Percentiles rank a stretch among this genome's conserved stretches.
Conservation (phyloP, 2,113 vertebrate species). For the Pseudopodoces humilis region DNA sequence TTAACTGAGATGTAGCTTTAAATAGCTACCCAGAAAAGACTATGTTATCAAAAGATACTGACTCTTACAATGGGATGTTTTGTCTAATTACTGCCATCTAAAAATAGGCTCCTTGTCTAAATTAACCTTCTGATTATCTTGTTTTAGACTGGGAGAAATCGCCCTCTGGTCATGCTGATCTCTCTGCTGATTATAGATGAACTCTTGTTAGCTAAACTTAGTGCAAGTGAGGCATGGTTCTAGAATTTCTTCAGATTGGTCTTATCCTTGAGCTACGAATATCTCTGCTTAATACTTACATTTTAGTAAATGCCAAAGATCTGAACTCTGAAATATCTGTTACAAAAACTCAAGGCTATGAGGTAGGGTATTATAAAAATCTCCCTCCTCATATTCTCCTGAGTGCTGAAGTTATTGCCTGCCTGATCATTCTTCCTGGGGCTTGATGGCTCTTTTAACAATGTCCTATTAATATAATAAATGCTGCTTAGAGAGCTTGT, state of each 20-base stretch:
- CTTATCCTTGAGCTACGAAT: neutral
- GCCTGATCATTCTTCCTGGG: neutral
- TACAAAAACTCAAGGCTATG: neutral
- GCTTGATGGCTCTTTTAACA: neutral
- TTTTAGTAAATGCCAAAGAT: neutral
- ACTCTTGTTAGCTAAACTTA: neutral
- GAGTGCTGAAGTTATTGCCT: neutral
- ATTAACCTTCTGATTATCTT: neutral
- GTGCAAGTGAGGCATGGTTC: neutral
- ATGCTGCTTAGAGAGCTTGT: neutral
- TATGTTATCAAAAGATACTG: neutral
- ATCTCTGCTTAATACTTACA: neutral
- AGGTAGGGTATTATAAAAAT: neutral
- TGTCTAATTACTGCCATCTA: neutral
- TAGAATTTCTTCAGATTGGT: neutral
- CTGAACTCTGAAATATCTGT: neutral
- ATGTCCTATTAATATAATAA: neutral
- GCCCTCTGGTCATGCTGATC: neutral
- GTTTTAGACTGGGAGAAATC: neutral
- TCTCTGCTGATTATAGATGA: constrained; percentile 2
- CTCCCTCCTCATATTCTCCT: neutral
- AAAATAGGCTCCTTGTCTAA: constrained; percentile 13
- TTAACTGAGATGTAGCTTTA: neutral
- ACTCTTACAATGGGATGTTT: neutral
- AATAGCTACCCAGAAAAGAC: neutral